A percentile compares a stretch with the other conserved stretches of the same genome.
Conservation (phyloP, 2,113 vertebrate species). For the Stegastes partitus region DNA sequence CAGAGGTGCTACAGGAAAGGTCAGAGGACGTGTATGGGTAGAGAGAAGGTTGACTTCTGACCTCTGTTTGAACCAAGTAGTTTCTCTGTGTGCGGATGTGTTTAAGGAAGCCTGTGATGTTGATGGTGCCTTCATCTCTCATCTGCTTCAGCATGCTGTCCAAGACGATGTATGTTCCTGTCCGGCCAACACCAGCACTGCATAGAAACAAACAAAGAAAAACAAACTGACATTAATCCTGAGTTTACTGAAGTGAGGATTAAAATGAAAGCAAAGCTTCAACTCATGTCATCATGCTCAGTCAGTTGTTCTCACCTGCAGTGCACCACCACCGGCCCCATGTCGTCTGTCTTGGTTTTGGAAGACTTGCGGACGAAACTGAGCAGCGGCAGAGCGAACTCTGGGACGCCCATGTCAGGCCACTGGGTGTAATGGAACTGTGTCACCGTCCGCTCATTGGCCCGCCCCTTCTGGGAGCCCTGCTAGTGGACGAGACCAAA, state of each 20-base stretch:
- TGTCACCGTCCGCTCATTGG: slow-evolving; percentile 87
- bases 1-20: no score
- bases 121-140: slow-evolving; percentile 88
- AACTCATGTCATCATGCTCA: no score
- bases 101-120: slow-evolving; percentile 94
- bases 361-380: slow-evolving; percentile 93
- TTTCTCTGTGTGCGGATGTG: slow-evolving; percentile 97
- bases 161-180: slow-evolving; percentile 95
- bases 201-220: slow-evolving; percentile 18
- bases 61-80: slow-evolving; percentile 97
- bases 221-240: not conserved
- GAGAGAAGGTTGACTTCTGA: slow-evolving; percentile 73
- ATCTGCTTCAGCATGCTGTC: slow-evolving; percentile 98
- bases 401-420: slow-evolving; percentile 97
- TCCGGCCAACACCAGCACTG: slow-evolving; percentile 95
- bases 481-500: slow-evolving; percentile 55
- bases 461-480: slow-evolving; percentile 91
- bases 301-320: slow-evolving; percentile 88
- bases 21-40: not conserved
- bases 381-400: slow-evolving; percentile 91
- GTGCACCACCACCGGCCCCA: slow-evolving; percentile 93
- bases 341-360: slow-evolving; percentile 80
- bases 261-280: not conserved
- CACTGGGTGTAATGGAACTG: slow-evolving; percentile 99
- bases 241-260: not conserved